Conservation (phyloP, 2,888 invertebrate species). For the Didymodactylos carnosus region DNA sequence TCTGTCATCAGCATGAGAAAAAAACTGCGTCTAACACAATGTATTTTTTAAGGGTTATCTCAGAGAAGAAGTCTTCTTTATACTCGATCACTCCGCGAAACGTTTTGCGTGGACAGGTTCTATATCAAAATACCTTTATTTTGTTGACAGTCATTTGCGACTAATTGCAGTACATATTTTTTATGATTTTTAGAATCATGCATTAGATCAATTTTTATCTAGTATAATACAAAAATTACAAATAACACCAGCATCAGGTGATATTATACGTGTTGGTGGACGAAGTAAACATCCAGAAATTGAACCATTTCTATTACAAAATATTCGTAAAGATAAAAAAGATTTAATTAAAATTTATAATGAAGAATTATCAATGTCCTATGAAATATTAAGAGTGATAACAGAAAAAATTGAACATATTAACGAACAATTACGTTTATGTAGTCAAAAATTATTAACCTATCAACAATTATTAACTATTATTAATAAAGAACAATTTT, state of each 20-base stretch:
- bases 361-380: not conserved
- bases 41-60: too few relatives aligned
- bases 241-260: not conserved
- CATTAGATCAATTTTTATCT: constrained; percentile 31
- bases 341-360: constrained; percentile 16
- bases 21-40: too few relatives aligned
- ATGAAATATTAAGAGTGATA: not conserved
- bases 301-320: constrained; percentile 6
- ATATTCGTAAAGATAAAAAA: constrained; percentile 16
- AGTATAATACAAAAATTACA: not conserved
- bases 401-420: not conserved
- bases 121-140: too few relatives aligned
- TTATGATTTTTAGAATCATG: too few relatives aligned
- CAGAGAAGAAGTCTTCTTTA: too few relatives aligned
- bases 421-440: not conserved
- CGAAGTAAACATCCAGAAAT: constrained; percentile 12
- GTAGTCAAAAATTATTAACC: not conserved
- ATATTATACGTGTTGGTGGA: constrained; percentile 15
- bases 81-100: too few relatives aligned
- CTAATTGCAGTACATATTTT: too few relatives aligned
- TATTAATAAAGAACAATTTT: not conserved
- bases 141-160: too few relatives aligned
- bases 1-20: too few relatives aligned
- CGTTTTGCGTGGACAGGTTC: too few relatives aligned
- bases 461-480: not conserved